Percentiles rank a stretch among this genome's conserved stretches.
Evolutionary conservation across 2,797 vertebrate species (phyloP).

Genomic region (Alfaro cultratus): DNA sequence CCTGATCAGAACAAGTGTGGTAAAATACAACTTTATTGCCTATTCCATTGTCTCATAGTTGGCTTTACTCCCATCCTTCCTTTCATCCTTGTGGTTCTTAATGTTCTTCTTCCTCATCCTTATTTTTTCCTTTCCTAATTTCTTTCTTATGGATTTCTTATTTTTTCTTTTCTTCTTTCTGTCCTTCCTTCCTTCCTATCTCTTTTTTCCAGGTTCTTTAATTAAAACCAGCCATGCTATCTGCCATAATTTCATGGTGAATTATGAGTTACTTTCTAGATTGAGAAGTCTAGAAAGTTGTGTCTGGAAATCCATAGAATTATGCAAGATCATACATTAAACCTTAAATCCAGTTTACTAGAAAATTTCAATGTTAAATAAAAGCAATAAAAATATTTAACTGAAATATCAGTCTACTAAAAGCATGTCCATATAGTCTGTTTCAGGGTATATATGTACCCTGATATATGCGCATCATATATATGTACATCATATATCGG

Average conservation of each 20-base stretch:
- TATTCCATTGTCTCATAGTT: not conserved
- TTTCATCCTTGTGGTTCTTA: not conserved
- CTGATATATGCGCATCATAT: too few species aligned
- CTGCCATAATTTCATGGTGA: not conserved
- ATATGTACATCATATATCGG: too few species aligned
- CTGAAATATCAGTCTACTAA: not conserved
- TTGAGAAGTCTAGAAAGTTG: not conserved
- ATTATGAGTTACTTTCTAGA: too few species aligned
- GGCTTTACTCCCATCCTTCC: not conserved
- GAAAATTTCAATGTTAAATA: not conserved
- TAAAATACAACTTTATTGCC: not conserved
- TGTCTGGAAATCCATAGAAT: not conserved
- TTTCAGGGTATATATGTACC: not conserved
- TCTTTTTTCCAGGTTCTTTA: not conserved
- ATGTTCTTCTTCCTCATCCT: not conserved
- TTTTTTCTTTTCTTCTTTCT: not conserved
- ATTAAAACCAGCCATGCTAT: not conserved
- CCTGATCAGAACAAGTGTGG: not conserved
- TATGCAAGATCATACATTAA: not conserved
- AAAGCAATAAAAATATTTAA: not conserved
- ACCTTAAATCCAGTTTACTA: not conserved
- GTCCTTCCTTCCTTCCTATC: not conserved
- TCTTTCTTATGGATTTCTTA: not conserved
- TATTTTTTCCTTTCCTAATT: not conserved
- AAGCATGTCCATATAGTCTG: not conserved